Percentiles rank a stretch among this genome's conserved stretches.
Evolutionary conservation across 2,113 vertebrate genomes (phyloP).

Genomic region (Pygathrix nemaeus): DNA sequence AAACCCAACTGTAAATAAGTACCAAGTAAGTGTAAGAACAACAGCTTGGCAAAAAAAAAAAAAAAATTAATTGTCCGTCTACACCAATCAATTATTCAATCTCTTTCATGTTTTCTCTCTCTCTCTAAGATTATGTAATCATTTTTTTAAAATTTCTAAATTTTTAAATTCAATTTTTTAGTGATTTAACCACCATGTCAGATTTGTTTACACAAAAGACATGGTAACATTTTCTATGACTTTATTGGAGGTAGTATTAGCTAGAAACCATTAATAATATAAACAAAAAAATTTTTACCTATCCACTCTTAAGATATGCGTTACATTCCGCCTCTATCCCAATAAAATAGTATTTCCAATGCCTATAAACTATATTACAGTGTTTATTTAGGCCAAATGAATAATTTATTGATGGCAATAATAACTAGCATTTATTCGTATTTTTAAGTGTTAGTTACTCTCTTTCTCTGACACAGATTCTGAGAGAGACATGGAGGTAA

Average conservation of each 20-base stretch:
- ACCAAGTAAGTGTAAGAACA: not conserved
- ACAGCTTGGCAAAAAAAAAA: not conserved
- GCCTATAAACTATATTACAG: not conserved
- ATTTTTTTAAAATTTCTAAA: not conserved
- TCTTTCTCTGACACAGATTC: not conserved
- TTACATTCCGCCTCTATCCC: not conserved
- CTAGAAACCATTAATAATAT: conserved; percentile 6
- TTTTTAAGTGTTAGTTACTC: not conserved
- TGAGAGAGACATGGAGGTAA: not conserved
- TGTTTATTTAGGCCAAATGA: not conserved
- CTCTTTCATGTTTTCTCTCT: not conserved
- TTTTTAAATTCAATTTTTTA: not conserved
- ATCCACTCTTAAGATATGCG: not conserved
- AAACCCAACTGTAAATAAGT: not conserved
- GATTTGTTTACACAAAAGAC: not conserved
- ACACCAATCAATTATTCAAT: not conserved
- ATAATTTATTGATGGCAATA: not conserved
- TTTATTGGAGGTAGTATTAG: not conserved
- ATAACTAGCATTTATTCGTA: not conserved
- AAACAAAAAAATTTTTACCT: not conserved
- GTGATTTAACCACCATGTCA: not conserved
- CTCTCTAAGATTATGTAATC: not conserved
- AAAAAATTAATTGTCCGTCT: not conserved
- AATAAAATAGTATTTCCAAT: not conserved
- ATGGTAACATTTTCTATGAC: not conserved